phyloP scores from a whole-genome alignment of 2,797 vertebrate species.

The Lacerta bilineata region DNA sequence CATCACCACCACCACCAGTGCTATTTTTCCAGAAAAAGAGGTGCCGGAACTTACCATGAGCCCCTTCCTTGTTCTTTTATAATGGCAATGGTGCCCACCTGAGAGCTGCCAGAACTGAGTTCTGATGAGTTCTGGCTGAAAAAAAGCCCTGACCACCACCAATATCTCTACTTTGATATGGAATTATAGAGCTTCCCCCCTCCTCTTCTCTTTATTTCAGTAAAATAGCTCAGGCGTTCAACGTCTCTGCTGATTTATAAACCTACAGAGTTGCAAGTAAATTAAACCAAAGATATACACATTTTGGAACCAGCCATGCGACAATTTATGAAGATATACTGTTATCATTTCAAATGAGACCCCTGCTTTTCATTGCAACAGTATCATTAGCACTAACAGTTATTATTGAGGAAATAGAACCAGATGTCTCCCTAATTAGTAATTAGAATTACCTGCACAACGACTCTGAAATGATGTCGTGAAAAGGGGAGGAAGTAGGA shows the following conservation, averaged over 20 bases:
- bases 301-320: not conserved
- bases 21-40: not conserved
- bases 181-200: not conserved
- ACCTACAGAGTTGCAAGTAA: slow-evolving; percentile 10
- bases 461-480: slow-evolving; percentile 40
- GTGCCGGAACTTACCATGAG: no score
- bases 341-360: slow-evolving; percentile 17
- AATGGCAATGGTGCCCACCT: no score
- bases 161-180: not conserved
- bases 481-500: no score
- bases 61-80: no score
- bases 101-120: no score
- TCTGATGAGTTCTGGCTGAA: no score
- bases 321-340: slow-evolving; percentile 12
- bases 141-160: not conserved
- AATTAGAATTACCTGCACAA: slow-evolving; percentile 47
- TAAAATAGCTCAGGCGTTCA: not conserved
- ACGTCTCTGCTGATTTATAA: not conserved
- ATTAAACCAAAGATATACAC: not conserved
- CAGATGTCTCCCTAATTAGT: slow-evolving; percentile 46
- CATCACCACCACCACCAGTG: not conserved
- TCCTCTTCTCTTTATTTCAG: not conserved
- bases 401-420: slow-evolving; percentile 44
- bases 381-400: slow-evolving; percentile 8
- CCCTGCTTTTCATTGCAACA: slow-evolving; percentile 31